Base-by-base conservation (phyloP, 1,140 invertebrate species). In the Panonychus citri region DNA sequence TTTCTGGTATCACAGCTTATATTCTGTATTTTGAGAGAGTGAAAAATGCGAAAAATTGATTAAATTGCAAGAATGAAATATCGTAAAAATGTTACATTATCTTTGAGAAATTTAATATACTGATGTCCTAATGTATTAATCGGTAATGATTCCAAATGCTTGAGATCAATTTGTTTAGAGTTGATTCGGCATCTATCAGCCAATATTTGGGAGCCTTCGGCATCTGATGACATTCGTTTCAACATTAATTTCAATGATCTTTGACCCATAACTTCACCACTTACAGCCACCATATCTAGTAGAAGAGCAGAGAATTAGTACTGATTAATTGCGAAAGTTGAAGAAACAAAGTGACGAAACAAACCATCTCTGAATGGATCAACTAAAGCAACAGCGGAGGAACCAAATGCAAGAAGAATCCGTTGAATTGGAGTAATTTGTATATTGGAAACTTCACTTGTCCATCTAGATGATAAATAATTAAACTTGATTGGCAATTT, bases 1-100 rank as follows among this genome's bases (percentile, higher is more conserved):
- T 80, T 70, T 62, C 94, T 75, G 37, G 83, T 82, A 74, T 98
- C 91, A 4, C 93, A 88, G 17, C 83, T 86, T n/a, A 95, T 85
- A 63, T 83, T 78, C 80, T 85, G 62, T 17, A 72, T 46, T 46
- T 19, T n/a, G 42, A 43, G 71, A 48, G 25, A 2, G 13, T 26
- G 27, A 53, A 58, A 24, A 51, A 25, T 3, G 10, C 7, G 26
- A 57, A 17, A 28, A 49, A 30, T 21, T 12, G 30, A 37, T 30
- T 30, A 37, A 19, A 8, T 48, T 17, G n/a, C 48, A 26, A 60
- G n/a, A n/a, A 56, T 17, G 58, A 63, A 25, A 55, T n/a, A 5
- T 53, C 54, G 8, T 58, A 71, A 75, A 72, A 81, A 79, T 69
- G 10, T 46, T 21, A 46, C 43, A 46, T 90, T 86, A 54, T 75